These are phyloP conservation scores for Norana najaformis DNA, from an alignment of 2,888 invertebrate genomes.

Conservation along the genomic window DNA sequence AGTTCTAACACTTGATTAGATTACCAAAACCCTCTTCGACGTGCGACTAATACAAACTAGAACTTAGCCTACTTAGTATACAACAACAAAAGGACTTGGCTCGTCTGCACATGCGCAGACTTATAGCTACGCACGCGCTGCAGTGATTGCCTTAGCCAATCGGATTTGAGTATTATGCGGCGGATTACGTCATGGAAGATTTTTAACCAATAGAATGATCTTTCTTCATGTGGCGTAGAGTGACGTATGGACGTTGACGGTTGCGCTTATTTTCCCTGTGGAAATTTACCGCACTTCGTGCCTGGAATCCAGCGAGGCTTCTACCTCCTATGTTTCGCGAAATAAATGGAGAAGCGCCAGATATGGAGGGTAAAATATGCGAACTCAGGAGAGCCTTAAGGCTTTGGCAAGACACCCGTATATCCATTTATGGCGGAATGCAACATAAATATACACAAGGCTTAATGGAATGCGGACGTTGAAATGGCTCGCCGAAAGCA, in stretches of 20 bases:
- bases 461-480: background rate
- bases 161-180: too few relatives aligned
- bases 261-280: background rate
- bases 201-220: background rate
- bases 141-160: too few relatives aligned
- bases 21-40: too few relatives aligned
- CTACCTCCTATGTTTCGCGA: background rate
- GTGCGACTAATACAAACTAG: too few relatives aligned
- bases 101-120: too few relatives aligned
- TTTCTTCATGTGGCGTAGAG: background rate
- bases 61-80: too few relatives aligned
- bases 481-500: background rate
- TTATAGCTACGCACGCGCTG: too few relatives aligned
- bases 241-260: background rate
- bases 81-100: too few relatives aligned
- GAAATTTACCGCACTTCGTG: background rate
- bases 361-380: background rate
- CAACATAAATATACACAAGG: background rate
- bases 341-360: background rate
- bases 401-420: background rate
- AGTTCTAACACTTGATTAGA: too few relatives aligned
- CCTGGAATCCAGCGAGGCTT: background rate
- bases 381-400: background rate
- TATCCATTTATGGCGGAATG: conserved; percentile 13
- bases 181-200: background rate